phyloP scores from a whole-genome alignment of 64 coral and sea anemone species.

The Montipora cactus region DNA sequence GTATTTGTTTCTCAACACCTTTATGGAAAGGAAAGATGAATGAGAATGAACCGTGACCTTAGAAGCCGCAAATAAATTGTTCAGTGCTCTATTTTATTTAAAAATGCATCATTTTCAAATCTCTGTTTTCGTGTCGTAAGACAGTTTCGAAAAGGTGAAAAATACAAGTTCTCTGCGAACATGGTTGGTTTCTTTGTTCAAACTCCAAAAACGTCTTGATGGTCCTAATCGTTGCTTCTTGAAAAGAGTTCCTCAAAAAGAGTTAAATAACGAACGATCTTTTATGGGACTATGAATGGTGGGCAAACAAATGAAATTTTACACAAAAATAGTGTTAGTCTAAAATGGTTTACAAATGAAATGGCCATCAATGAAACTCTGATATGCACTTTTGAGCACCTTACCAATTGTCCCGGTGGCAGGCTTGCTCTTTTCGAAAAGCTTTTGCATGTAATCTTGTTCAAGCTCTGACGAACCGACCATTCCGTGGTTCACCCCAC shows the following conservation, averaged over 20 bases:
- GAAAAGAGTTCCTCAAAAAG: too few species aligned
- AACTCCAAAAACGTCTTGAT: too few species aligned
- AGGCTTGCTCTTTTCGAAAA: not conserved
- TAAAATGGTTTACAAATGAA: not conserved
- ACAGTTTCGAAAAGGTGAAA: not conserved
- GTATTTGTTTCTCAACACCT: not conserved
- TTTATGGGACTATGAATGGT: not conserved
- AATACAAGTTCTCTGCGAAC: too few species aligned
- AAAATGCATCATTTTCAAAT: not conserved
- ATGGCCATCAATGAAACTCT: not conserved
- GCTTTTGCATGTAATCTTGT: not conserved
- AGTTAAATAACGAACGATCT: too few species aligned
- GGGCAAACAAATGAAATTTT: not conserved
- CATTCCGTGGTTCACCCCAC: not conserved
- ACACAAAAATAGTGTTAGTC: slow-evolving; percentile 10
- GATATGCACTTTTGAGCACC: not conserved
- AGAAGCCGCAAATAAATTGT: not conserved
- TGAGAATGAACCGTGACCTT: not conserved
- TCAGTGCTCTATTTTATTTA: not conserved
- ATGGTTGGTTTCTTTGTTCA: too few species aligned
- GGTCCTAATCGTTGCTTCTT: too few species aligned
- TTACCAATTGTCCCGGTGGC: not conserved
- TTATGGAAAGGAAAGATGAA: slow-evolving; percentile 18
- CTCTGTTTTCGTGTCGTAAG: not conserved
- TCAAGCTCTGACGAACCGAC: not conserved